These are phyloP conservation scores for Oscheius sp. DNA, from an alignment of 2,888 invertebrate species.

Conservation along the genomic window DNA sequence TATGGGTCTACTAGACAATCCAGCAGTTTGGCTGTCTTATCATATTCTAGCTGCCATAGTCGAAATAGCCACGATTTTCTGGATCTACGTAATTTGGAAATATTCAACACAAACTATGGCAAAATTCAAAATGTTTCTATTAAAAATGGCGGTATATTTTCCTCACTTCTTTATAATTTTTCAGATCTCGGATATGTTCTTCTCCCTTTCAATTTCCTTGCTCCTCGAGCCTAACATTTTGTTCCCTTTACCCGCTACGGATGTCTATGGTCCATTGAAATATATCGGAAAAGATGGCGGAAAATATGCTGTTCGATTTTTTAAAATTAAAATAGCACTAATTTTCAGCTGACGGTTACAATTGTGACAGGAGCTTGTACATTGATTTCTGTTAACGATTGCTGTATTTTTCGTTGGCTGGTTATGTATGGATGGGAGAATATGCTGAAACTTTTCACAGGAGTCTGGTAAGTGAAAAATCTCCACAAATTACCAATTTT, in stretches of 20 bases:
- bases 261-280: neutral
- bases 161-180: neutral
- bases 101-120: neutral
- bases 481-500: too few species aligned
- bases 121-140: neutral
- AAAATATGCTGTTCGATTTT: neutral
- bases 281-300: neutral
- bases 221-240: neutral
- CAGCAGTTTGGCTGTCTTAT: neutral
- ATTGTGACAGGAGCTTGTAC: neutral
- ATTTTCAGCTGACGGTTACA: neutral
- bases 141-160: constrained; percentile 1
- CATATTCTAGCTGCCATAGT: neutral
- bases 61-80: neutral
- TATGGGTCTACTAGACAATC: neutral
- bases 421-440: neutral
- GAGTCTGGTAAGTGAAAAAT: neutral
- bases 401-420: neutral
- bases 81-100: constrained; percentile 15
- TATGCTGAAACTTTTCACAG: neutral
- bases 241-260: neutral
- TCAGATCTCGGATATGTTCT: neutral
- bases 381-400: constrained; percentile 18
- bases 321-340: neutral
- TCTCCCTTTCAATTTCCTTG: neutral